Evolutionary conservation across 2,113 vertebrate genomes (phyloP).

Genomic region (Hystrix cristata): DNA sequence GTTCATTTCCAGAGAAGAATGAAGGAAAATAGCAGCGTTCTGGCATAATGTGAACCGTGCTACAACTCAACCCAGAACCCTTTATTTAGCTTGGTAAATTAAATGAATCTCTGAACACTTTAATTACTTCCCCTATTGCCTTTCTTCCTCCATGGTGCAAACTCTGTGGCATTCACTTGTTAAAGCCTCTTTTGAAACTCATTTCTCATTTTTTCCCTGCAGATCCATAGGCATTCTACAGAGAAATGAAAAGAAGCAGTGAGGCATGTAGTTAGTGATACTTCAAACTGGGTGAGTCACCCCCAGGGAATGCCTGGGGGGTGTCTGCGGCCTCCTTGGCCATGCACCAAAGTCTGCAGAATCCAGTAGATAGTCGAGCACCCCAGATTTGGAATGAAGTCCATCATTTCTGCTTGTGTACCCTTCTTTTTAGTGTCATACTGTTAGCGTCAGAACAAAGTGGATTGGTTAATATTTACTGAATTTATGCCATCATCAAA

Average conservation of each 20-base stretch:
- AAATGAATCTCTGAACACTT: slow-evolving; percentile 68
- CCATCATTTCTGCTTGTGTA: neutral
- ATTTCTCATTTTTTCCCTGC: slow-evolving; percentile 66
- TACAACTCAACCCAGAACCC: neutral
- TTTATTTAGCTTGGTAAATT: slow-evolving; percentile 80
- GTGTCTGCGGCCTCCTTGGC: neutral
- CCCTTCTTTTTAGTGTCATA: neutral
- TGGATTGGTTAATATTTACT: neutral
- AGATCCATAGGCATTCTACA: slow-evolving; percentile 60
- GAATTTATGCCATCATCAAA: neutral
- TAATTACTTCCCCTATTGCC: slow-evolving; percentile 61
- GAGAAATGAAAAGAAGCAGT: slow-evolving; percentile 76
- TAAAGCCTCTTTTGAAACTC: slow-evolving; percentile 78
- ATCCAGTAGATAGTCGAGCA: neutral
- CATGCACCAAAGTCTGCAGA: neutral
- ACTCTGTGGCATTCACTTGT: slow-evolving; percentile 67
- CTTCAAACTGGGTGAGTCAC: slow-evolving; percentile 75
- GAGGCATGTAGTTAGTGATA: slow-evolving; percentile 58
- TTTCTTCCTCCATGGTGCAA: slow-evolving; percentile 67
- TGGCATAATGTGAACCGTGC: neutral
- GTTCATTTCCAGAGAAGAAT: slow-evolving; percentile 63
- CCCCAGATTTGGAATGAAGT: neutral
- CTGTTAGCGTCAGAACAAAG: neutral
- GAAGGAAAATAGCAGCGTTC: slow-evolving; percentile 71
- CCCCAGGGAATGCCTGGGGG: neutral